Evolutionary conservation across 2,888 invertebrate species (phyloP).

Genomic region (Epistrophe grossulariae): DNA sequence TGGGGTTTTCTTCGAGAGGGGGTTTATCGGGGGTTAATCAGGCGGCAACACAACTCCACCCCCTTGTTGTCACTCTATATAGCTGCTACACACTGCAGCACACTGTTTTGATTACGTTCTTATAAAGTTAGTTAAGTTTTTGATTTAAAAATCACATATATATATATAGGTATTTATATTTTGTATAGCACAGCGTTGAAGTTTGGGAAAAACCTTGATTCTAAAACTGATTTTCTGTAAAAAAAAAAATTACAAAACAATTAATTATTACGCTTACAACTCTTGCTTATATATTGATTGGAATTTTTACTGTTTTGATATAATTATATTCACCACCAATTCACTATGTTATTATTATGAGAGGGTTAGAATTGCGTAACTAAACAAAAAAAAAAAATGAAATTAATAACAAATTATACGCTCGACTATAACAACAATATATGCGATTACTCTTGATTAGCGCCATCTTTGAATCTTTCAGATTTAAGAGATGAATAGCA

Average conservation of each 20-base stretch:
- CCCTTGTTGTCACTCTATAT: slow-evolving; percentile 10
- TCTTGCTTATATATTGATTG: slow-evolving; percentile 37
- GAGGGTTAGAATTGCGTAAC: slow-evolving; percentile 63
- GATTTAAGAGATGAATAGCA: slow-evolving; percentile 53
- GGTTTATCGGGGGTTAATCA: slow-evolving; percentile 21
- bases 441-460: slow-evolving; percentile 72
- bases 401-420: slow-evolving; percentile 65
- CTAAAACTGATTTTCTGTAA: slow-evolving; percentile 5
- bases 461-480: slow-evolving; percentile 66
- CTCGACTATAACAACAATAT: slow-evolving; percentile 57
- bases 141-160: not conserved
- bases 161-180: too few relatives aligned
- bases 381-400: slow-evolving; percentile 46
- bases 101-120: slow-evolving; percentile 19
- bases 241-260: not conserved
- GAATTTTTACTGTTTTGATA: not conserved
- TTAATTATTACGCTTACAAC: not conserved
- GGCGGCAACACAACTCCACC: slow-evolving; percentile 35
- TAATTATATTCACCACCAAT: slow-evolving; percentile 1
- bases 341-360: not conserved
- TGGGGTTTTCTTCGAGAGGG: slow-evolving; percentile 19
- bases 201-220: slow-evolving; percentile 44
- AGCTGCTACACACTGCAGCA: not conserved
- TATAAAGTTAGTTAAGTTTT: slow-evolving; percentile 10
- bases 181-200: not conserved